These are phyloP conservation scores for Dolichoris vasculosae DNA, from an alignment of 1,140 invertebrate species.

Conservation along the genomic window DNA sequence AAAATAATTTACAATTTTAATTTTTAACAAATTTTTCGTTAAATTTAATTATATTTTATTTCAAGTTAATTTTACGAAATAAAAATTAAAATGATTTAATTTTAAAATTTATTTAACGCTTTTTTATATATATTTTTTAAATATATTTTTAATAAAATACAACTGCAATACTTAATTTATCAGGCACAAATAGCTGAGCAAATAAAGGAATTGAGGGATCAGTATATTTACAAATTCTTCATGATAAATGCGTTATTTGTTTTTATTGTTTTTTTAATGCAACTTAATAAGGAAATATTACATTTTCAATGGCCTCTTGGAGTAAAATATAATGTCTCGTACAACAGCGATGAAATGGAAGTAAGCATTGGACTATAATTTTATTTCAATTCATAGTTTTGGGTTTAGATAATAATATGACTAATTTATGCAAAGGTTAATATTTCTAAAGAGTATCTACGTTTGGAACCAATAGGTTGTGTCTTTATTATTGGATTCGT, in stretches of 20 bases:
- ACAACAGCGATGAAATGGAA: slow-evolving; percentile 69
- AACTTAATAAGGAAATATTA: slow-evolving; percentile 83
- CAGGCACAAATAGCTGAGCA: slow-evolving; percentile 77
- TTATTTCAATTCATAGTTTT: neutral
- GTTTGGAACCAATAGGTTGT: slow-evolving; percentile 78
- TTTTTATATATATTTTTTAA: too few species aligned
- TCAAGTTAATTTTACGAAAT: too few species aligned
- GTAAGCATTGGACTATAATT: slow-evolving; percentile 53
- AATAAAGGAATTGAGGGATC: slow-evolving; percentile 81
- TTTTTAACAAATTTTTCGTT: too few species aligned
- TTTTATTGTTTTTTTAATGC: slow-evolving; percentile 85
- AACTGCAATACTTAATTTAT: neutral
- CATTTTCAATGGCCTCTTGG: slow-evolving; percentile 84
- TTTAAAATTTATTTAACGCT: too few species aligned
- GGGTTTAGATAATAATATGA: neutral
- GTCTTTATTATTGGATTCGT: slow-evolving; percentile 67
- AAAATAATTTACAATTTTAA: too few species aligned
- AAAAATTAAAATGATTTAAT: too few species aligned
- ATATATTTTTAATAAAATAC: neutral
- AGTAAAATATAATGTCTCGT: slow-evolving; percentile 80
- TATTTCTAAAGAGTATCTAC: slow-evolving; percentile 76
- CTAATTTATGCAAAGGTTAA: slow-evolving; percentile 63
- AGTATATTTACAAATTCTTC: slow-evolving; percentile 85
- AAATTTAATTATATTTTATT: too few species aligned
- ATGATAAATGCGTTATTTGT: slow-evolving; percentile 91